A percentile compares a stretch with the other conserved stretches of the same genome.
phyloP scores from a whole-genome alignment of 2,113 vertebrate genomes.

The Marmota monax region DNA sequence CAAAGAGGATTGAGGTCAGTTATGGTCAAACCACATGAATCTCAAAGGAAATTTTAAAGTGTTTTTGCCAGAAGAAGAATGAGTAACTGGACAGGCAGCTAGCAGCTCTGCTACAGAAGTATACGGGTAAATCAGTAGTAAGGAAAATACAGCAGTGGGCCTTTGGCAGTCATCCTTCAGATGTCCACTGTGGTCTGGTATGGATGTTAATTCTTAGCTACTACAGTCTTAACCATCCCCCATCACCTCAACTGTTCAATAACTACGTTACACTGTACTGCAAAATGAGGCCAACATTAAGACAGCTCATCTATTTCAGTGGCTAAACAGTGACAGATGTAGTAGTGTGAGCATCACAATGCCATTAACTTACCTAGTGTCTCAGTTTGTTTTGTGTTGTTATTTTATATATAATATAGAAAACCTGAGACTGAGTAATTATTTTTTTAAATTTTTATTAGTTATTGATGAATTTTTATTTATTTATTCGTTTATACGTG shows the following conservation, averaged over 20 bases:
- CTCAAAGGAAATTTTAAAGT: constrained; percentile 32
- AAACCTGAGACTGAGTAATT: background rate
- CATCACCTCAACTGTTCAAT: background rate
- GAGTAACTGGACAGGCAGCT: background rate
- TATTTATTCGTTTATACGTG: too few relatives aligned
- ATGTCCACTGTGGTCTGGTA: background rate
- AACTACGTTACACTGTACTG: background rate
- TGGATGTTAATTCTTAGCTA: background rate
- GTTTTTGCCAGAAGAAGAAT: background rate
- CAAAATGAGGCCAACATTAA: background rate
- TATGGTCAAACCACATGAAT: background rate
- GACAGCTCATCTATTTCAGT: background rate
- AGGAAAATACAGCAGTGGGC: background rate
- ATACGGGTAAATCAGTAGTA: background rate
- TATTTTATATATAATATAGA: background rate
- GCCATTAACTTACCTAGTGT: background rate
- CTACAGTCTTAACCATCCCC: background rate
- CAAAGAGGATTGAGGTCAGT: background rate
- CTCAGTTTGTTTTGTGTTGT: background rate
- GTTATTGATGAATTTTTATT: too few relatives aligned
- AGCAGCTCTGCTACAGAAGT: background rate
- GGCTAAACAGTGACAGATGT: background rate
- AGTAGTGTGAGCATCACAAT: background rate
- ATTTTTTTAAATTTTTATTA: too few relatives aligned
- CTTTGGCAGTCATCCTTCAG: background rate